Base-by-base conservation (phyloP, 2,797 vertebrate genomes). In the Arrhamphus sclerolepis region DNA sequence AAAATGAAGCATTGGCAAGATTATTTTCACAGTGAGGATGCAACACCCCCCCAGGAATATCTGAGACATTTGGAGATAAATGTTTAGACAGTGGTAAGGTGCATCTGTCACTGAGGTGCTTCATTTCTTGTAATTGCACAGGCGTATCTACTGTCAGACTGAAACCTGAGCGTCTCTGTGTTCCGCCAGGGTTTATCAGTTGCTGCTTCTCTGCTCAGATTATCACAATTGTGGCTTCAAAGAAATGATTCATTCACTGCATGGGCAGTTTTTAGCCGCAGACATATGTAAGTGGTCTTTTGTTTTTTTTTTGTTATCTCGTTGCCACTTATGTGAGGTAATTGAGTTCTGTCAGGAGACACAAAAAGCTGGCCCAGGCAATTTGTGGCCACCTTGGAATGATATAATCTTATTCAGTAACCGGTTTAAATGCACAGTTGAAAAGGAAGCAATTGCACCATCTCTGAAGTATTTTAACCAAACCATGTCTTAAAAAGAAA, bases 161-260 rank as follows among this genome's bases (percentile, higher is more conserved):
- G 60, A 66, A 80, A 85, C 61, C 65, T 24, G 51, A 75, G 66
- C 70, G 14, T 48, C 22, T 66, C 56, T 8, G 8, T 62, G 13
- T 74, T 65, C 52, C 55, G 47, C 46, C 60, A 63, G 40, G 55
- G 22, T 61, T 67, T 54, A 54, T 55, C 7, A 8, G 49, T 59
- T 16, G 51, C 62, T 69, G 46, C 57, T 56, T 72, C 56, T 62
- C 47, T 20, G 46, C 59, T 68, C 59, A 54, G 56, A 72, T 66
- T 51, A 75, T 75, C 63, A 62, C 50, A 59, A 58, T 53, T 72
- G 63, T 56, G 51, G 76, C 56, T 78, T 81, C 54, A 44, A 50
- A 66, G 46, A 78, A 86, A 80, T 17, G 77, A 87, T 88, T 89
- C 42, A 41, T 63, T 62, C 57, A 39, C 53, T 56, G 10, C 13